These are phyloP conservation scores for Tineola bisselliella DNA, from an alignment of 2,888 invertebrate species.

Conservation along the genomic window DNA sequence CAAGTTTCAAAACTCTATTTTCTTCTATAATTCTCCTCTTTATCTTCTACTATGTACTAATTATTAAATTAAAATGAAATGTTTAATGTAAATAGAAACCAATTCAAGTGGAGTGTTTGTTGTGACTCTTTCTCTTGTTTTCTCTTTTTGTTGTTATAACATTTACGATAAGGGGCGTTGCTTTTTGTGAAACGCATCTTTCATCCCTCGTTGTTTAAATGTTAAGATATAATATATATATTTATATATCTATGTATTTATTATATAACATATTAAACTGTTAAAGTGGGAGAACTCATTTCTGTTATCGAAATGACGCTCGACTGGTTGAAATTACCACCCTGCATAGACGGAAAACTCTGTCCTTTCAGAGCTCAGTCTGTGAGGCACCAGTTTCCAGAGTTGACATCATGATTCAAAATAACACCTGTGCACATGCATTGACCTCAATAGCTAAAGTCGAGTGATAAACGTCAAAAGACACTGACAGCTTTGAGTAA, in stretches of 20 bases:
- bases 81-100: not conserved
- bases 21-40: not conserved
- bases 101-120: not conserved
- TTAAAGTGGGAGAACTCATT: not conserved
- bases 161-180: slow-evolving; percentile 42
- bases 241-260: not conserved
- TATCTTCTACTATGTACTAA: not conserved
- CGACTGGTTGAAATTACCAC: not conserved
- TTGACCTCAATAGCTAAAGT: no score
- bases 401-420: not conserved
- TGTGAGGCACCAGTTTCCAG: not conserved
- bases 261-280: not conserved
- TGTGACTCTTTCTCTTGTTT: not conserved
- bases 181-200: slow-evolving; percentile 47
- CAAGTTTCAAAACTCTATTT: not conserved
- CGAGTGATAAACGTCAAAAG: no score
- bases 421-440: no score
- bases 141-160: slow-evolving; percentile 2
- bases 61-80: slow-evolving; percentile 2
- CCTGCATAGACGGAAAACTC: not conserved
- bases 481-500: no score
- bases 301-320: not conserved
- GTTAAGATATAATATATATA: slow-evolving; percentile 1
- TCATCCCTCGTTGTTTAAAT: slow-evolving; percentile 46
- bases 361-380: not conserved